Base-by-base conservation (phyloP, 2,113 vertebrate species). In the Callipepla californica region DNA sequence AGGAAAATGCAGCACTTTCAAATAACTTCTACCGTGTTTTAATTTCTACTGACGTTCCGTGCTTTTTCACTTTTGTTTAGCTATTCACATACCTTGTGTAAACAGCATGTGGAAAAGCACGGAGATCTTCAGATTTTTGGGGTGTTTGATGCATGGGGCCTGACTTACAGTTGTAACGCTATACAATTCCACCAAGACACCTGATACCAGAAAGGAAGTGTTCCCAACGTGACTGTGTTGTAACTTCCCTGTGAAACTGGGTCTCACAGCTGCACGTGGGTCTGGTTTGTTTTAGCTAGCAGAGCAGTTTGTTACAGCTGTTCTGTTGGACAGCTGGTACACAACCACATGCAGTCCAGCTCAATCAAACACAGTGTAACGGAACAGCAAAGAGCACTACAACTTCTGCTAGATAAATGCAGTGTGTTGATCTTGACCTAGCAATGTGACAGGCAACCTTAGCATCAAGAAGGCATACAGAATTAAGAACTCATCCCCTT, bases 401-500 rank as follows among this genome's bases (percentile, higher is more conserved):
- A 30, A 40, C 21, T 16, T 6, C 28, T 67, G 32, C 38, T 26
- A 30, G 14, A 30, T 30, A 30, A 53, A 53, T 53, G 51, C 51
- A 30, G 30, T 28, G 17, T 30, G 16, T 17, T 53, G 26, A 53
- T 53, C 26, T 30, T 53, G 51, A 30, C 21, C 2, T 2, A 32
- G 34, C 32, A 45, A 0, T 19, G 47, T 25, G 28, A 77, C 40
- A 85, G 30, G 40, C 61, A 44, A 28, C 6, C n/a, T 38, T 17
- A 63, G 32, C 11, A 38, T 10, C 12, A 47, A 34, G 51, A 66
- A 40, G 28, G 26, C 1, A 0, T 26, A 22, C 1, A 2, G 45
- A 3, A 8, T 21, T 11, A 51, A 47, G 7, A 47, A 7, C 40
- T 62, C 23, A 7, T 7, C 18, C 34, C 21, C 23, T 61, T 38